These are phyloP conservation scores for Sphaerodactylus townsendi DNA, from an alignment of 2,113 vertebrate species.

Conservation along the genomic window DNA sequence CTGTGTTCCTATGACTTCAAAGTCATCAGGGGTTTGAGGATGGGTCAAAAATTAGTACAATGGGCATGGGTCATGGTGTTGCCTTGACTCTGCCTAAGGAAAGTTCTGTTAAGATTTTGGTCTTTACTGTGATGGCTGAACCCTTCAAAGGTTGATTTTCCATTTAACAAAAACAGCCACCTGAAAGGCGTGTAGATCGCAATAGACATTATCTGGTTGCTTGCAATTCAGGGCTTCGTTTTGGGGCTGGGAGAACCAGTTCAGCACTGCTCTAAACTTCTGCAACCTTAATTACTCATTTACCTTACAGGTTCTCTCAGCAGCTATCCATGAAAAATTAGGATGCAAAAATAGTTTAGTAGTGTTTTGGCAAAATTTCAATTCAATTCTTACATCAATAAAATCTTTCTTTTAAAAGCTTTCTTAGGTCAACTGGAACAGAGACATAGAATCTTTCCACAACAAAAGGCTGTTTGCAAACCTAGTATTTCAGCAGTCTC, in stretches of 20 bases:
- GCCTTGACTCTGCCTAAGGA: background rate
- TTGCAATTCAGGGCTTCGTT: background rate
- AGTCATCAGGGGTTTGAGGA: fast-evolving
- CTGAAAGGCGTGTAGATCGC: background rate
- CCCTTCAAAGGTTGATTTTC: background rate
- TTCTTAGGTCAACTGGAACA: too few relatives aligned
- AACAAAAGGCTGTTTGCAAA: background rate
- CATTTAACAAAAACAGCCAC: background rate
- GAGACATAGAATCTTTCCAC: background rate
- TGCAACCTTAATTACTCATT: background rate
- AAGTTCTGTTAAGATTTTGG: background rate
- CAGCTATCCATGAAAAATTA: background rate
- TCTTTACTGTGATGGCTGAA: background rate
- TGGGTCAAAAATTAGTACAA: background rate
- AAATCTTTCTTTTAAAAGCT: too few relatives aligned
- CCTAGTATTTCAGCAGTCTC: background rate
- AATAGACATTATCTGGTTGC: background rate
- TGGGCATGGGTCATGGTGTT: background rate
- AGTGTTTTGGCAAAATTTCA: background rate
- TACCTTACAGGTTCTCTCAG: background rate
- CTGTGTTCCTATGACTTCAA: background rate
- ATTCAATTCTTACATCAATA: background rate
- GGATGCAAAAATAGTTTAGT: background rate
- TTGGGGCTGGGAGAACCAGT: background rate
- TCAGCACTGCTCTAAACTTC: background rate